Percentiles rank a stretch among this genome's conserved stretches.
Evolutionary conservation across 2,113 vertebrate genomes (phyloP).

Genomic region (Ploceus nigricollis): DNA sequence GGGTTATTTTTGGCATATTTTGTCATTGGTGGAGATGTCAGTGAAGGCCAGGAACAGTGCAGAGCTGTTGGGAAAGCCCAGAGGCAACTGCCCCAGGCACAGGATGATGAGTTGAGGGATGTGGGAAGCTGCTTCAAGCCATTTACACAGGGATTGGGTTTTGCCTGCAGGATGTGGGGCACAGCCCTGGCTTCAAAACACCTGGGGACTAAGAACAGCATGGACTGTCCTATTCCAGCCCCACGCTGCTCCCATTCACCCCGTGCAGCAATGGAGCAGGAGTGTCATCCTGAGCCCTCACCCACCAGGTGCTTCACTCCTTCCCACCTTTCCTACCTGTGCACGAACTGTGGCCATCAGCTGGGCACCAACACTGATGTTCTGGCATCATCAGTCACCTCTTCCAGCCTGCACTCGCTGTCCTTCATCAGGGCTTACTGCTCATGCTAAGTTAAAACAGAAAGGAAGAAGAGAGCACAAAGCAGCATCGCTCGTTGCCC

Average conservation of each 20-base stretch:
- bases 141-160: not conserved
- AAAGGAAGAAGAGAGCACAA: not conserved
- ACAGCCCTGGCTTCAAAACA: not conserved
- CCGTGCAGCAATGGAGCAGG: not conserved
- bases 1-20: not conserved
- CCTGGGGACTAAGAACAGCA: not conserved
- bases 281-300: not conserved
- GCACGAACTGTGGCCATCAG: fast-evolving
- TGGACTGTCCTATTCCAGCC: not conserved
- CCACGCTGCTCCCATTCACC: not conserved
- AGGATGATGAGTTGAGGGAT: not conserved
- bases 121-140: not conserved
- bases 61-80: not conserved
- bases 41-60: not conserved
- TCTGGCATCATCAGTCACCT: not conserved
- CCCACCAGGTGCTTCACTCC: not conserved
- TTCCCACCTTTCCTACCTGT: not conserved
- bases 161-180: not conserved
- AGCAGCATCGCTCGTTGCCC: fast-evolving
- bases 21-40: not conserved
- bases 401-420: not conserved
- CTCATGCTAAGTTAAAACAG: not conserved
- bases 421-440: not conserved
- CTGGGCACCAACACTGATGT: not conserved
- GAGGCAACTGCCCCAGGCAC: not conserved